Percentiles rank a stretch among this genome's conserved stretches.
These are phyloP conservation scores for Acholoe squamosa DNA, from an alignment of 2,888 invertebrate species.

Conservation along the genomic window DNA sequence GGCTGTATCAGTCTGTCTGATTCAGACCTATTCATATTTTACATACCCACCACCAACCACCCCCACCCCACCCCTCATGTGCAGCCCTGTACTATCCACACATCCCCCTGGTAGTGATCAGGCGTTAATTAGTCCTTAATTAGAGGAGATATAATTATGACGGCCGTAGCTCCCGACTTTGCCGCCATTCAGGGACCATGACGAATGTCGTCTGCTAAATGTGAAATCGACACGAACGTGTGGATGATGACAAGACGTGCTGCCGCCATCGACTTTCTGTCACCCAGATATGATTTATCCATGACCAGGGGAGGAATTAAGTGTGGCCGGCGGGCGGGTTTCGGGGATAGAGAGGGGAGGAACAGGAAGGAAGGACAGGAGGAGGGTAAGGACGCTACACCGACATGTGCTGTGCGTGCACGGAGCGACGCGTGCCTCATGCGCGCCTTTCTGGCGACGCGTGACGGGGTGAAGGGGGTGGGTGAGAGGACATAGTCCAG, in stretches of 20 bases:
- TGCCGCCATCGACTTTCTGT: constrained; percentile 43
- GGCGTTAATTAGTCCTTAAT: constrained; percentile 51
- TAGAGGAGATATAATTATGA: constrained; percentile 57
- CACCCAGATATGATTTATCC: constrained; percentile 40
- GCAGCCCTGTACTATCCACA: too few relatives aligned
- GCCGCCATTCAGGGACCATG: background rate
- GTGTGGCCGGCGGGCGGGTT: background rate
- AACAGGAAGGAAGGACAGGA: background rate
- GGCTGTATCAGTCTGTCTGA: too few relatives aligned
- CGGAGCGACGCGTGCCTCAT: background rate
- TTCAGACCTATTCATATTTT: too few relatives aligned
- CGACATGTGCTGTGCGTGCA: background rate
- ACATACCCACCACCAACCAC: too few relatives aligned
- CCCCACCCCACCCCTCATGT: too few relatives aligned
- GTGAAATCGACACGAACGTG: constrained; percentile 52
- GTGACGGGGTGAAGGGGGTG: background rate
- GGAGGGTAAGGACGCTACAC: background rate
- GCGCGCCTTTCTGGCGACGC: background rate
- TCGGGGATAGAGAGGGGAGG: background rate
- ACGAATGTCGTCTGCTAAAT: background rate
- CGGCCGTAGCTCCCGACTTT: background rate
- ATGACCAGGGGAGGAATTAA: background rate
- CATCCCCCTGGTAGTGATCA: constrained; percentile 17
- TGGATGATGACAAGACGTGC: constrained; percentile 30
- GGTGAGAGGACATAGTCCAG: background rate